Evolutionary conservation across 1,140 invertebrate species (phyloP).

Genomic region (Stenopsyche tienmushanensis): DNA sequence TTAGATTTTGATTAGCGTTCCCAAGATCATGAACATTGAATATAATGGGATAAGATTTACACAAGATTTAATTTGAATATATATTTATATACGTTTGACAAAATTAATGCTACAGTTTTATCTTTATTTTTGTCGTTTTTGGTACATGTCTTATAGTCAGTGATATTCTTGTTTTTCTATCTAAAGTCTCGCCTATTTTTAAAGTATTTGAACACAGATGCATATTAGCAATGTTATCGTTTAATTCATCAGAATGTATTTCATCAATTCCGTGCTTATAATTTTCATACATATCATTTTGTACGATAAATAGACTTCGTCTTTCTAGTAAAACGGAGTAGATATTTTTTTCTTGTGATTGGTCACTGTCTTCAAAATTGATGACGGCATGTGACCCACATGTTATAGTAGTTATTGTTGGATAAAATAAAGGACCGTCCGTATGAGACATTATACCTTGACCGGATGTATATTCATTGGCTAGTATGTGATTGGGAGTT

Average conservation of each 20-base stretch:
- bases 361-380: conserved; percentile 71
- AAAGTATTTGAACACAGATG: conserved; percentile 59
- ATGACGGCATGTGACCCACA: conserved; percentile 88
- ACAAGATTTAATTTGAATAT: too few relatives aligned
- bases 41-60: too few relatives aligned
- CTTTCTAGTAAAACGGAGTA: conserved; percentile 80
- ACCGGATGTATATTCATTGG: conserved; percentile 93
- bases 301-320: conserved; percentile 84
- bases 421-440: conserved; percentile 92
- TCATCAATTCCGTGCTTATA: conserved; percentile 92
- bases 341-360: conserved; percentile 42
- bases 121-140: conserved; percentile 79
- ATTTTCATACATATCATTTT: conserved; percentile 78
- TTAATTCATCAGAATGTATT: conserved; percentile 67
- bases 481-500: conserved; percentile 90
- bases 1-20: too few relatives aligned
- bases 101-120: too few relatives aligned
- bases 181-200: conserved; percentile 57
- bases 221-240: conserved; percentile 69
- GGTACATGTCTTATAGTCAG: conserved; percentile 93
- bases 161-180: conserved; percentile 77
- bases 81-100: too few relatives aligned
- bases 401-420: conserved; percentile 89
- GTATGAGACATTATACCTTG: conserved; percentile 96
- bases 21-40: too few relatives aligned